Base-by-base conservation (phyloP, 2,888 invertebrate genomes). In the Dendrolimus houi region DNA sequence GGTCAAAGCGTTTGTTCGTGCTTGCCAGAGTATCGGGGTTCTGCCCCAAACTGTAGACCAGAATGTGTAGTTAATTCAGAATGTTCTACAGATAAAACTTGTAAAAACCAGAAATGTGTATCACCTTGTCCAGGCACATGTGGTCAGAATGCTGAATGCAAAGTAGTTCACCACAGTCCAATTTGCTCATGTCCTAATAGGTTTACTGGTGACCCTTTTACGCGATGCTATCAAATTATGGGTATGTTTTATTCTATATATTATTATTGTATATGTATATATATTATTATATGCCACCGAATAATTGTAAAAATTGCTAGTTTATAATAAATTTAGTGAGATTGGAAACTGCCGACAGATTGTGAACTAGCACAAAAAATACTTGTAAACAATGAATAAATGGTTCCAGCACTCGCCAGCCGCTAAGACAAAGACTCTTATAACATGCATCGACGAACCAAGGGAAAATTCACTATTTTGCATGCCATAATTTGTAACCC, bases 121-220 rank as follows among this genome's bases (percentile, higher is more conserved):
- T 93, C 95, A 68, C 95, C 95, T 54, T 96, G 95, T 65, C 93
- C 93, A 55, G 94, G 94, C 54, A 92, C 94, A 9, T 96, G 95
- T 74, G 95, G 95, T 52, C 84, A 92, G 62, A 94, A 94, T 72
- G 90, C 95, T 40, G 90, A 93, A 54, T 96, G 96, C 74, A 92
- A 92, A 79, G 94, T 95, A 0, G 92, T 94, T 55, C 94, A 95
- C 75, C 94, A 94, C 71, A 94, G 93, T 69, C 94, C 94, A 2
- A 94, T 94, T 68, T 94, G 94, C 70, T 93, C 92, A 60, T 95
- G 95, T 74, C 87, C 88, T 64, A 79, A 81, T 56, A 92, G 92
- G 64, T 84, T 84, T 64, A 92, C 92, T 17, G 94, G 94, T 58
- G 93, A 94, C 86, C 93, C 95, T 42, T 94, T 94, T 67, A 91